Base-by-base conservation (phyloP, 30 jellyfish, hydroid and myxozoan genomes). In the Chironex yamaguchii region DNA sequence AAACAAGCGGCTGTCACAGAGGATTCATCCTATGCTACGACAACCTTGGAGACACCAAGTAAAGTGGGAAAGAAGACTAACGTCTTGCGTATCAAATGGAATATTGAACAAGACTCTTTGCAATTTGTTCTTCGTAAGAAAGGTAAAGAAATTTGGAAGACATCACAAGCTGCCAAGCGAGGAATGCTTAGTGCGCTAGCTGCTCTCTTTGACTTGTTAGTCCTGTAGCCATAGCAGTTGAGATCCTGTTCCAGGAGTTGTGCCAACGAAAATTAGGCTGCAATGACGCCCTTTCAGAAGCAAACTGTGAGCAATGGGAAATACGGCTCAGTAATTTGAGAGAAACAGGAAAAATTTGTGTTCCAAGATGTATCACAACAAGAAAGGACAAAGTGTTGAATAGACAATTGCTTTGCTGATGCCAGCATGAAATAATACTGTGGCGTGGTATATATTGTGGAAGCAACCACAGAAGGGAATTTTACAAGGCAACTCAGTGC, bases 381-480 rank as follows among this genome's bases (percentile, higher is more conserved):
- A 36, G 71, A 12, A 26, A 6, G 49, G 49, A 68, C 0, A 36
- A 71, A 70, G 0, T 71, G 22, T 27, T n/a, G n/a, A n/a, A 36
- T 20, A 35, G 73, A 2, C 17, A 14, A 23, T 36, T 71, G 71
- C 85, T 35, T 71, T 36, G 50, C 51, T n/a, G 49, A 71, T 27
- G 71, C 70, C 17, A 71, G 73, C 71, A 31, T 2, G 50, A 71
- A n/a, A 36, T 67, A 21, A n/a, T 71, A 35, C 17, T 71, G 85
- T 71, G 73, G 70, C n/a, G 50, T 36, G 70, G 34, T 36, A 33
- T 71, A 71, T 71, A 29, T 36, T 71, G 73, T 71, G 51, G 20
- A 0, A 35, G 50, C 36, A 49, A 71, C 50, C 23, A 49, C 29
- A 1, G 52, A 34, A n/a, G 85, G n/a, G n/a, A n/a, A n/a, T n/a